phyloP scores from a whole-genome alignment of 2,888 invertebrate genomes.

The Andrena haemorrhoa region DNA sequence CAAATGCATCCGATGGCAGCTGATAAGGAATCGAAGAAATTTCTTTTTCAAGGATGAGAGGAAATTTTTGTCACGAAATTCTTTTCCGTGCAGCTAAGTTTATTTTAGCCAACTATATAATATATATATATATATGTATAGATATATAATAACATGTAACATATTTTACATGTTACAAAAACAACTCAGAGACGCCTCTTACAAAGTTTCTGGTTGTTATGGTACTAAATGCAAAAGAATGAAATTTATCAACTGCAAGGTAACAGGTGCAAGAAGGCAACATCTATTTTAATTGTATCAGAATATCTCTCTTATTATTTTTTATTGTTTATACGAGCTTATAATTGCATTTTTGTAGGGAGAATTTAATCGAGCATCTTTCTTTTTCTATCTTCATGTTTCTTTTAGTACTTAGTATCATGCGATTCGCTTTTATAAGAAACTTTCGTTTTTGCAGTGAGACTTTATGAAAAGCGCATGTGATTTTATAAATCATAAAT shows the following conservation, averaged over 20 bases:
- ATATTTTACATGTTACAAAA: slow-evolving; percentile 25
- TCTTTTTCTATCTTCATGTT: neutral
- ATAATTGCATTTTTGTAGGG: slow-evolving; percentile 6
- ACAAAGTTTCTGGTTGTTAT: slow-evolving; percentile 17
- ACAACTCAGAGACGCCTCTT: slow-evolving; percentile 29
- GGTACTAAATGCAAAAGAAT: slow-evolving; percentile 8
- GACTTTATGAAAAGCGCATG: slow-evolving; percentile 1
- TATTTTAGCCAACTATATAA: slow-evolving; percentile 4
- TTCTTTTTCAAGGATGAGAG: slow-evolving; percentile 14
- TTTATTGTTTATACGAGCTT: slow-evolving; percentile 1
- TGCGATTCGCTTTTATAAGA: neutral
- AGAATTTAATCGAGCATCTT: neutral
- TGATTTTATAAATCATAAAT: slow-evolving; percentile 1
- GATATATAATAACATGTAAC: slow-evolving; percentile 7
- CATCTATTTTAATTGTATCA: neutral
- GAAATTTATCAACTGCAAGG: slow-evolving; percentile 9
- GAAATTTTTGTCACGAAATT: slow-evolving; percentile 17
- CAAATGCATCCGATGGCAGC: slow-evolving; percentile 86
- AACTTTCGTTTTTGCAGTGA: slow-evolving; percentile 16
- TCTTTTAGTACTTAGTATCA: neutral
- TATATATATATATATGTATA: neutral
- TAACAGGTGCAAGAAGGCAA: slow-evolving; percentile 1
- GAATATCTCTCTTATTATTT: neutral
- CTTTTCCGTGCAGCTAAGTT: neutral
- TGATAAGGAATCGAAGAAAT: slow-evolving; percentile 75